Base-by-base conservation (phyloP, 2,888 invertebrate species). In the Scaptomyza caliginosa region DNA sequence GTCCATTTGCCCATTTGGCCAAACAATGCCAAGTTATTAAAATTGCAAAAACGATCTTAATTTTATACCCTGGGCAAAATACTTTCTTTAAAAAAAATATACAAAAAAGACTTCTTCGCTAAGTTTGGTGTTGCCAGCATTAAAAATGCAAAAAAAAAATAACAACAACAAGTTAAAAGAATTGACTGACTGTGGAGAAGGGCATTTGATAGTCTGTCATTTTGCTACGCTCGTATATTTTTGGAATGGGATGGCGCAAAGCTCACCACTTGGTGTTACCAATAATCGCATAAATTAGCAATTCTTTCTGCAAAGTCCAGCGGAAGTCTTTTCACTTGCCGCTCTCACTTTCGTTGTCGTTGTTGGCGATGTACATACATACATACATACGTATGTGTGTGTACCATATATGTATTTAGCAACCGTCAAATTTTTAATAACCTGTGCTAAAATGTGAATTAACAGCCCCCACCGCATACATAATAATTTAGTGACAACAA, bases 221-320 rank as follows among this genome's bases (percentile, higher is more conserved):
- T 1, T n/a, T n/a, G 10, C 30, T 5, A 11, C 16, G 8, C 19
- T 30, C 10, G 23, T 16, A 3, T 11, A 4, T 34, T 34, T 46
- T 32, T 46, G 8, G 13, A 28, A 28, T 50, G 50, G 26, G 21
- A 32, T 55, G 39, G 46, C 17, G 36, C 36, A 36, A 17, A 36
- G 36, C 8, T 39, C 21, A 11, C 34, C 38, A 19, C 19, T 32
- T 56, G 24, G 59, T 43, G 48, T 55, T 52, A 52, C 72, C 79
- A 75, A 85, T 85, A 79, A 81, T 72, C 70, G 83, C 86, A 86
- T 86, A 81, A 77, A 86, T 81, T 83, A 86, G 64, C 66, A 51
- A 83, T 79, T 85, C 83, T 68, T 59, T 56, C 28, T 56, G 59
- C 65, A 69, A 43, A 38, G 10, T 38, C 45, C 62, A 73, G 48